Evolutionary conservation across 1,140 invertebrate species (phyloP).

Genomic region (Drosophila parvula): DNA sequence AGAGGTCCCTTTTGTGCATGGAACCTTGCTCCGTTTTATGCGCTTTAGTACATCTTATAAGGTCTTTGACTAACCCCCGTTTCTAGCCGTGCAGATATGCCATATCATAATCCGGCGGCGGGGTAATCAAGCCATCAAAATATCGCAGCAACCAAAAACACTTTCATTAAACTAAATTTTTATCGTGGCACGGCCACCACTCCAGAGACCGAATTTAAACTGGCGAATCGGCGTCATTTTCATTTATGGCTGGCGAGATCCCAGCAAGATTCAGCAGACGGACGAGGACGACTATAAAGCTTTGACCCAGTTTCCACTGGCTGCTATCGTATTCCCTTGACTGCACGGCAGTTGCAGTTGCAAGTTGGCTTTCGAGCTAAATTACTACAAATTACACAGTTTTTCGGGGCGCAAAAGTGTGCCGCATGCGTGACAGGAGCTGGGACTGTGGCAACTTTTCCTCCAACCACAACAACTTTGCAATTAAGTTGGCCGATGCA

Average conservation of each 20-base stretch:
- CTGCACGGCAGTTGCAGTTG: constrained; percentile 12
- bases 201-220: constrained; percentile 16
- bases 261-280: constrained; percentile 34
- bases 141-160: constrained; percentile 62
- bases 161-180: constrained; percentile 81
- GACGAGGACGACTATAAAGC: constrained; percentile 56
- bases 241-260: constrained; percentile 70
- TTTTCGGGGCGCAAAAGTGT: constrained; percentile 78
- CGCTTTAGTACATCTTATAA: not conserved
- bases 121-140: constrained; percentile 78
- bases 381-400: constrained; percentile 81
- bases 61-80: not conserved
- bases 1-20: no score
- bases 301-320: constrained; percentile 72
- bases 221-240: constrained; percentile 51
- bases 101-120: constrained; percentile 64
- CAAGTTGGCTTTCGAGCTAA: constrained; percentile 52
- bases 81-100: constrained; percentile 12
- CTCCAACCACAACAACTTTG: constrained; percentile 47
- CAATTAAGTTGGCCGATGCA: constrained; percentile 75
- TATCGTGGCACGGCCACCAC: constrained; percentile 68
- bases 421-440: constrained; percentile 72
- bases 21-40: not conserved
- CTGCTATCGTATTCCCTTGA: constrained; percentile 36
- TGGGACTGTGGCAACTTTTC: constrained; percentile 43